phyloP scores from a whole-genome alignment of 1,140 invertebrate genomes.

The Marisa cornuarietis region DNA sequence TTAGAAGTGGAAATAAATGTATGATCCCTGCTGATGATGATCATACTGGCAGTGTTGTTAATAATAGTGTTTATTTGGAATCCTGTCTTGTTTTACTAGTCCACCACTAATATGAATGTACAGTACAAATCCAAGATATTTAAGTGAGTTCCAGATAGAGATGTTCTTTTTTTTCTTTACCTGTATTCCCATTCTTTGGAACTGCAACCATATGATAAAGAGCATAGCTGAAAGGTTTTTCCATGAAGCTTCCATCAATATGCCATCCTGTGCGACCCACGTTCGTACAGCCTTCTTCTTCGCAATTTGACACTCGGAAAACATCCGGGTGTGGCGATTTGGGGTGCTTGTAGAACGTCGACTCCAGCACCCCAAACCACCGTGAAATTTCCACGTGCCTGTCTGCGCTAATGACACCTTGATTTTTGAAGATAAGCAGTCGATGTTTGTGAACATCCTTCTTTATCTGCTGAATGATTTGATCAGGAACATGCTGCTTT shows the following conservation, averaged over 20 bases:
- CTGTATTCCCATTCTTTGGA: slow-evolving; percentile 64
- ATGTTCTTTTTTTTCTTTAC: slow-evolving; percentile 24
- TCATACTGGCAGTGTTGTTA: too few relatives aligned
- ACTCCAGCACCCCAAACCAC: slow-evolving; percentile 69
- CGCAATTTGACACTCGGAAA: slow-evolving; percentile 68
- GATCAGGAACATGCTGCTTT: slow-evolving; percentile 53
- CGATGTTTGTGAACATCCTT: slow-evolving; percentile 64
- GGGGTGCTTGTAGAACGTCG: slow-evolving; percentile 69
- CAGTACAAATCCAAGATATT: too few relatives aligned
- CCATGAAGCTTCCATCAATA: slow-evolving; percentile 69
- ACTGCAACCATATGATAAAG: slow-evolving; percentile 67
- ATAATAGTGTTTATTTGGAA: too few relatives aligned
- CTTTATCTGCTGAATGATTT: slow-evolving; percentile 65
- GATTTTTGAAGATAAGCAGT: slow-evolving; percentile 68
- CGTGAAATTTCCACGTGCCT: slow-evolving; percentile 68
- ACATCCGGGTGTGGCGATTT: slow-evolving; percentile 68
- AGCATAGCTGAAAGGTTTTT: slow-evolving; percentile 66
- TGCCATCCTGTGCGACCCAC: slow-evolving; percentile 70
- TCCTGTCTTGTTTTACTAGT: too few relatives aligned
- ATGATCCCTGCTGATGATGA: too few relatives aligned
- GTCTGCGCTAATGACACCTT: slow-evolving; percentile 64
- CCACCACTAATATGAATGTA: too few relatives aligned
- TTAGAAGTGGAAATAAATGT: too few relatives aligned
- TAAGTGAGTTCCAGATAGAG: too few relatives aligned
- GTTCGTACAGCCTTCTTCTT: slow-evolving; percentile 67